Base-by-base conservation (phyloP, 2,888 invertebrate genomes). In the Nipponacmea schrenckii region DNA sequence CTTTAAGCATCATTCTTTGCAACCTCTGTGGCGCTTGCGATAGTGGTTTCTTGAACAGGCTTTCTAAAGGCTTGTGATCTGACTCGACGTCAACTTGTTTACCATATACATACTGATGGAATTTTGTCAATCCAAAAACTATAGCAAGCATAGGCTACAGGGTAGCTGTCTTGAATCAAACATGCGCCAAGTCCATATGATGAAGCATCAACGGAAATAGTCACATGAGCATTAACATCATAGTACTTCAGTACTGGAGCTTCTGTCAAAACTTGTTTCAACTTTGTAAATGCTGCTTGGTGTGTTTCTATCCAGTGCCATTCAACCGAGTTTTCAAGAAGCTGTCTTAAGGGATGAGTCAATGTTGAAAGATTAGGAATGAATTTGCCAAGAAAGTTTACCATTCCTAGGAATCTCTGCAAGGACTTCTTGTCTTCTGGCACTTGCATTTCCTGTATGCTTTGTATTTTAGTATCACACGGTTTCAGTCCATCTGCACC, bases 101-200 rank as follows among this genome's bases (percentile, higher is more conserved):
- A 14, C 68, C 68, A 62, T 68, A 68, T 1, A 68, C 68, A 62
- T 68, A 68, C n/a, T 31, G 48, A 62, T 62, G 62, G 39, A 62
- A 62, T 62, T 31, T 44, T 62, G 56, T 24, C 20, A 56, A 68
- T 4, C 62, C 68, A 39, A 48, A 68, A 17, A 62, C 62, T 26
- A 68, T n/a, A 31, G 68, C 68, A 20, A 68, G 14, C 65, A 31
- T 31, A 77, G 3, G 78, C 77, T 2, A 81, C 64, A 15, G 75
- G 74, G 39, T 77, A 68, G 7, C 67, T 70, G 2, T 79, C 17
- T 50, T 79, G 80, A 31, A 78, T 14, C 14, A 82, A 64, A 8
- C 62, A 64, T 20, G 79, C 77, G 8, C 77, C 79, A 10, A 82
- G 69, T 0, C 80, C 80, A n/a, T 46, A 70, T 31, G 72, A 66